Base-by-base conservation (phyloP, 1,140 invertebrate species). In the Tetramorium alpestre region DNA sequence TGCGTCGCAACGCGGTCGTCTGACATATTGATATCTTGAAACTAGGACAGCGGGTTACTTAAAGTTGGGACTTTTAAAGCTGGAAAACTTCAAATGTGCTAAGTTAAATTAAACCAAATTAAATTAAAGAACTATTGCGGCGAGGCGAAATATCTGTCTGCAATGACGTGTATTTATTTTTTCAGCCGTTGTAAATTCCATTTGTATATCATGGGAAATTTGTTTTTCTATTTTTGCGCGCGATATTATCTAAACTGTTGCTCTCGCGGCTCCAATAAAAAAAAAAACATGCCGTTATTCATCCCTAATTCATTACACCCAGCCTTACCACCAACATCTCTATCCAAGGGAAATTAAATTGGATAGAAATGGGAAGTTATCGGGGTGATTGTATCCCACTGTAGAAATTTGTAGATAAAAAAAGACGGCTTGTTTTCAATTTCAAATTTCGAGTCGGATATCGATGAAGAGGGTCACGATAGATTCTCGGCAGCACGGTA, bases 1-100 rank as follows among this genome's bases (percentile, higher is more conserved):
- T 41, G 18, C 44, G 65, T 72, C 47, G 69, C 54, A 49, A 84
- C 80, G 76, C 44, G 77, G 33, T 1, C 47, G 69, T 75, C 28
- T 84, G 38, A 47, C 25, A 75, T 73, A 73, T 75, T 73, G 80
- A 84, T 73, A 60, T 73, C 28, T 18, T 25, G 54, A 56, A 73
- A 73, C 69, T 73, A 2, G 80, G 54, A 11, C 80, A 60, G 25
- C 18, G 65, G 60, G 13, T 58, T 58, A 58, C 70, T 58, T 58
- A n/a, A 33, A 72, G 41, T 69, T 58, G 18, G 7, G 18, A 44
- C 51, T 58, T 81, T 81, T 81, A 81, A 72, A 81, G 62, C 41
- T 56, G 44, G 28, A 58, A 51, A 73, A 60, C 67, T 82, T 60
- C 5, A 11, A 47, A 73, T 67, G 49, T 18, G 41, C 41, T n/a